Evolutionary conservation across 2,113 vertebrate species (phyloP).

Genomic region (Pontoporia blainvillei): DNA sequence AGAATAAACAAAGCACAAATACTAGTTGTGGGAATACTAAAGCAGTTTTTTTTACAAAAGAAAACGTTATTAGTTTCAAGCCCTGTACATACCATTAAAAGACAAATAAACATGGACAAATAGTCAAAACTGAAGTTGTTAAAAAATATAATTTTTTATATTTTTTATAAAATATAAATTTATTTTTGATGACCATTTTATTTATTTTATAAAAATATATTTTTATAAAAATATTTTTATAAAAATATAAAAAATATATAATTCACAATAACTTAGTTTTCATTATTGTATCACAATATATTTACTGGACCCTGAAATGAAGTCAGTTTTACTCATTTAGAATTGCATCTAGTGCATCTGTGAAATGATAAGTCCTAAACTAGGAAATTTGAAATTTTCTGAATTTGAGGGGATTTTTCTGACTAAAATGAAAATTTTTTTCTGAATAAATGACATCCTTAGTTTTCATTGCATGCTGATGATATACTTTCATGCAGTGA

Average conservation of each 20-base stretch:
- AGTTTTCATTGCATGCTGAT: background rate
- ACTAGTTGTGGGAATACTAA: background rate
- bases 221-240: too few species aligned
- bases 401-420: conserved; percentile 20
- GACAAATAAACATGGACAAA: conserved; percentile 6
- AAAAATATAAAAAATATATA: conserved; percentile 30
- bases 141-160: conserved; percentile 37
- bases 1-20: background rate
- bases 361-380: conserved; percentile 16
- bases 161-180: too few species aligned
- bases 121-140: conserved; percentile 38
- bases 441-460: conserved; percentile 1
- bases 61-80: background rate
- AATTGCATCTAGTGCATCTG: background rate
- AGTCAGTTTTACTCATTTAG: conserved; percentile 43
- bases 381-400: background rate
- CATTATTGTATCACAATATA: conserved; percentile 46
- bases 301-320: conserved; percentile 52
- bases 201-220: too few species aligned
- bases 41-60: background rate
- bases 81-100: background rate
- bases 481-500: background rate
- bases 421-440: conserved; percentile 1
- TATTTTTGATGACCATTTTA: too few species aligned
- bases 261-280: conserved; percentile 33